Base-by-base conservation (phyloP, 2,888 invertebrate species). In the Strigamia maritima region DNA sequence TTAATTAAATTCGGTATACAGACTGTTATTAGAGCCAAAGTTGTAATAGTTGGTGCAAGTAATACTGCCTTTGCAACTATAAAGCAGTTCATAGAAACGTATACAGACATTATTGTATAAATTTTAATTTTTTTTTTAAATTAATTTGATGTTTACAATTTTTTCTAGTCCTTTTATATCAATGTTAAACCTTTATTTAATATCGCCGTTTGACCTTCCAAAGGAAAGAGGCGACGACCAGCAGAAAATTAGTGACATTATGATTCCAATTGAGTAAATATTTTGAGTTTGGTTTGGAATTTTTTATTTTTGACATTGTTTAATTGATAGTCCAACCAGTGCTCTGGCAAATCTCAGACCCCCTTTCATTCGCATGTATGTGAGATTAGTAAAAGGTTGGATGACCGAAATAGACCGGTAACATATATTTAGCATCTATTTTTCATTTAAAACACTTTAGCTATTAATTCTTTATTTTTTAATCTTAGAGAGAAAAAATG, bases 11-110 rank as follows among this genome's bases (percentile, higher is more conserved):
- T 31, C 31, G 31, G 31, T 31, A n/a, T 28, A 54, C 22, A 77
- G 77, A 70, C 65, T 12, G n/a, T 19, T n/a, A 70, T 78, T n/a
- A 65, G 78, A 78, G 31, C 78, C 19, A 22, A 22, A 35, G 31
- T 78, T 22, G 38, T 78, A 31, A 78, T 78, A 31, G 78, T 78
- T 70, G 78, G 78, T 14, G 31, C 70, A 70, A 65, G 65, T 70
- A 65, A 26, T 1, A 78, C 78, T 22, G 78, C 78, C 3, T 70
- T 78, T 65, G 28, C 70, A 14, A 19, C 65, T 38, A 31, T 78
- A 14, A 65, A 70, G 24, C 60, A 24, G 2, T 35, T 78, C 22
- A 16, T 78, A n/a, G 78, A 78, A 12, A 78, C 35, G 78, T 77
- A 38, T 28, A 38, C 7, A 19, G 10, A 4, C n/a, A n/a, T n/a